A percentile compares a stretch with the other conserved stretches of the same genome.
These are phyloP conservation scores for Trichosurus vulpecula DNA, from an alignment of 2,797 vertebrate genomes.

Conservation along the genomic window DNA sequence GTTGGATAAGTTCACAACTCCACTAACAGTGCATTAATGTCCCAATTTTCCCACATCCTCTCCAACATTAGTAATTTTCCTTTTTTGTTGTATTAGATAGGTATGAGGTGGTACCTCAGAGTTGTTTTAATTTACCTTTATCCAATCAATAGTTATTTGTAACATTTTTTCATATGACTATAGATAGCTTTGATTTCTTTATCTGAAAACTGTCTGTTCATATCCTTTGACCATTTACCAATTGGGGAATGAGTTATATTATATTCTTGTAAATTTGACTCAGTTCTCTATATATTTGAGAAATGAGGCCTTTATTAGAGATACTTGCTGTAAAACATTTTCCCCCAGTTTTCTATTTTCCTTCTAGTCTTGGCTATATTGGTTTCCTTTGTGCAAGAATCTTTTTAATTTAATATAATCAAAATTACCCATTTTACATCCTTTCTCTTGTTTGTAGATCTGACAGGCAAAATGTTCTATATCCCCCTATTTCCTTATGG, in stretches of 20 bases:
- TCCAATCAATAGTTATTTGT: background rate
- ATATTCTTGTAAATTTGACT: background rate
- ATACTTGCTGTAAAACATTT: background rate
- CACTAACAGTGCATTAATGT: background rate
- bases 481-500: background rate
- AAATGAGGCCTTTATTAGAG: background rate
- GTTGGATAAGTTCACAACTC: background rate
- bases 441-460: background rate
- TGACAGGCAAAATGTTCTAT: background rate
- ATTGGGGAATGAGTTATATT: background rate
- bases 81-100: background rate
- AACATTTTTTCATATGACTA: background rate
- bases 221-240: background rate
- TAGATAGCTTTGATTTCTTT: background rate
- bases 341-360: background rate
- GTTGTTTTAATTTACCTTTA: background rate
- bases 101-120: background rate
- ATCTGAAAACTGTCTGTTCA: background rate
- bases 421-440: background rate
- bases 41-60: background rate
- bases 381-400: background rate
- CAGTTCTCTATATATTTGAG: background rate
- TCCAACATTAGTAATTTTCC: background rate
- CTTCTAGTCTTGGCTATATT: background rate
- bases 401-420: background rate